Base-by-base conservation (phyloP, 2,888 invertebrate species). In the Hedychridium roseum region DNA sequence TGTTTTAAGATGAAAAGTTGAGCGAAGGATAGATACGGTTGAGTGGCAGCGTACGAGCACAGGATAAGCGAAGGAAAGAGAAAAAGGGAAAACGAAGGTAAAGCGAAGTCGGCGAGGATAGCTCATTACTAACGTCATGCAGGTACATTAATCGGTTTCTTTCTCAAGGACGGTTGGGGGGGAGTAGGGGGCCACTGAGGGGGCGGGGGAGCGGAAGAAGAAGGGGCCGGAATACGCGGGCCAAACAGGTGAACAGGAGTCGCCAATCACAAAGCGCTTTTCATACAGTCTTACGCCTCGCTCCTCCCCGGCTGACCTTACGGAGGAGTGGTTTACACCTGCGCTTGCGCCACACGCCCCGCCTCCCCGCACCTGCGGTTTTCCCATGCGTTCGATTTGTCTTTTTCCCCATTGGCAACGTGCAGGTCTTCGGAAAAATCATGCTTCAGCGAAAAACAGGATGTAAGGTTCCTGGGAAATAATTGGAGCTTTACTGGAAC, bases 251-350 rank as follows among this genome's bases (percentile, higher is more conserved):
- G 72, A 72, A 69, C 56, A 59, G 57, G 64, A 60, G 64, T 75
- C 72, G 70, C 76, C 76, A 76, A 76, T 76, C 66, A 64, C 61
- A 64, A 66, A 61, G 68, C 61, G 54, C 67, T 67, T 64, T 64
- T 43, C 49, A 50, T 61, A 66, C 64, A 58, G 65, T 61, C 60
- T 64, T 55, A 57, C 68, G 59, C 54, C 58, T 64, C 52, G 73
- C 76, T 74, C 75, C 76, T 70, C 76, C 74, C 70, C 59, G 64
- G 43, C 35, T 40, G 65, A 71, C 71, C 70, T 73, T 69, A 60
- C 61, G 67, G 66, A 66, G 78, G 76, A 70, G 78, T 73, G 75
- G 73, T 67, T 60, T 64, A 50, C 54, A 55, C 54, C 55, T 70
- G 76, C 78, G 76, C 76, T 63, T 73, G 76, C 75, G 70, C 65